phyloP scores from a whole-genome alignment of 1,140 invertebrate species.

The Pseudoatta argentina region DNA sequence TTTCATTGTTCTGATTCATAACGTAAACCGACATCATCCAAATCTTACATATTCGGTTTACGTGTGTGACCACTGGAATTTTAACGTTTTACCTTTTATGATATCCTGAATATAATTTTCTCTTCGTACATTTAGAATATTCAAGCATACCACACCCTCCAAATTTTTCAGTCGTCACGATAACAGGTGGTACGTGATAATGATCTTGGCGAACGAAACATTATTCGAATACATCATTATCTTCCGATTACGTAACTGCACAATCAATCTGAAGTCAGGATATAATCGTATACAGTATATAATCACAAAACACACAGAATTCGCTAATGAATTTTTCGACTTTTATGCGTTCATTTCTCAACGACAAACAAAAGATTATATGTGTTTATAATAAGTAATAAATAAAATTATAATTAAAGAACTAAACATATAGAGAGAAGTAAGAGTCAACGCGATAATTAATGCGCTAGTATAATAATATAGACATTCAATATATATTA shows the following conservation, averaged over 20 bases:
- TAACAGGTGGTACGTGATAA: slow-evolving; percentile 13
- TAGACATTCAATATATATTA: too few relatives aligned
- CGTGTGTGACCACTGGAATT: background rate
- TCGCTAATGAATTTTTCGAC: background rate
- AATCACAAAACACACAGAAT: background rate
- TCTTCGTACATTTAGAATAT: background rate
- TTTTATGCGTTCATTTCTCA: background rate
- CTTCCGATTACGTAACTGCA: background rate
- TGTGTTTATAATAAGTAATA: background rate
- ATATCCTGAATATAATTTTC: slow-evolving; percentile 5
- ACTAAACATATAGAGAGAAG: too few relatives aligned
- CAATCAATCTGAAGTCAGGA: background rate
- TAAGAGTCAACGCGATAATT: too few relatives aligned
- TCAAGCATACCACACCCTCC: background rate
- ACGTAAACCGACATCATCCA: background rate
- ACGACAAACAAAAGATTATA: background rate
- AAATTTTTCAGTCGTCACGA: slow-evolving; percentile 5
- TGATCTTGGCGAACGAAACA: background rate
- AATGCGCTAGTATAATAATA: too few relatives aligned
- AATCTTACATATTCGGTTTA: background rate
- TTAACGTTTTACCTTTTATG: background rate
- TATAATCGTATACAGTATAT: too few relatives aligned
- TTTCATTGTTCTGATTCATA: background rate
- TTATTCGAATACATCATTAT: background rate
- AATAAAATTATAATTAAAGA: background rate